Evolutionary conservation across 2,888 invertebrate genomes (phyloP).

Genomic region (Pseudanteris insignis): DNA sequence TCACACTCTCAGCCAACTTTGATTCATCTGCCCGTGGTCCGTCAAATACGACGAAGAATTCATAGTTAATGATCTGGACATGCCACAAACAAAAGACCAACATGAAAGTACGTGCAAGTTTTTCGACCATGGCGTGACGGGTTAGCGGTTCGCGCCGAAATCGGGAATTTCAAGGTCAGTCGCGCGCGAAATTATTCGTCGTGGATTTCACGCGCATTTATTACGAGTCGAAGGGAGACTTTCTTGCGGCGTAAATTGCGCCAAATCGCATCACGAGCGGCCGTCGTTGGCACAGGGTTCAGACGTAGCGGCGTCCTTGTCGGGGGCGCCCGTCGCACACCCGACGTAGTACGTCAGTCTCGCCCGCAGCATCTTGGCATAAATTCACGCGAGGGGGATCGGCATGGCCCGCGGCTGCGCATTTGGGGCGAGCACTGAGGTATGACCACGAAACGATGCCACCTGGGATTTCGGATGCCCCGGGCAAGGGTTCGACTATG

Average conservation of each 20-base stretch:
- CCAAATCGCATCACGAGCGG: constrained; percentile 36
- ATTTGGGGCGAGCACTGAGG: too few relatives aligned
- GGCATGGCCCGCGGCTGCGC: too few relatives aligned
- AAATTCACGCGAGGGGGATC: too few relatives aligned
- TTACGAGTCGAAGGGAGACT: constrained; percentile 30
- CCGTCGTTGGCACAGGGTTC: constrained; percentile 8
- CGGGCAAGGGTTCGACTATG: too few relatives aligned
- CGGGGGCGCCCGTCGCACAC: not conserved
- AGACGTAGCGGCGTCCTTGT: constrained; percentile 5
- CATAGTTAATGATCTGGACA: not conserved
- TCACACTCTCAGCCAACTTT: too few relatives aligned
- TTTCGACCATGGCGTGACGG: not conserved
- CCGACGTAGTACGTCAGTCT: too few relatives aligned
- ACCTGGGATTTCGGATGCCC: too few relatives aligned
- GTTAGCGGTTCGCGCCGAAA: not conserved
- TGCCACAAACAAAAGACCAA: too few relatives aligned
- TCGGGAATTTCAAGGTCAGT: constrained; percentile 32
- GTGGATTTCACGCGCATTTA: constrained; percentile 32
- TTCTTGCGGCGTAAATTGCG: constrained; percentile 52
- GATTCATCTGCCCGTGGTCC: constrained; percentile 9
- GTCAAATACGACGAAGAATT: not conserved
- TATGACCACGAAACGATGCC: too few relatives aligned
- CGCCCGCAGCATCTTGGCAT: too few relatives aligned
- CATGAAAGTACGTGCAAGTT: too few relatives aligned
- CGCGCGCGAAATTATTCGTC: constrained; percentile 44